Base-by-base conservation (phyloP, 2,888 invertebrate species). In the Ochlodes sylvanus region DNA sequence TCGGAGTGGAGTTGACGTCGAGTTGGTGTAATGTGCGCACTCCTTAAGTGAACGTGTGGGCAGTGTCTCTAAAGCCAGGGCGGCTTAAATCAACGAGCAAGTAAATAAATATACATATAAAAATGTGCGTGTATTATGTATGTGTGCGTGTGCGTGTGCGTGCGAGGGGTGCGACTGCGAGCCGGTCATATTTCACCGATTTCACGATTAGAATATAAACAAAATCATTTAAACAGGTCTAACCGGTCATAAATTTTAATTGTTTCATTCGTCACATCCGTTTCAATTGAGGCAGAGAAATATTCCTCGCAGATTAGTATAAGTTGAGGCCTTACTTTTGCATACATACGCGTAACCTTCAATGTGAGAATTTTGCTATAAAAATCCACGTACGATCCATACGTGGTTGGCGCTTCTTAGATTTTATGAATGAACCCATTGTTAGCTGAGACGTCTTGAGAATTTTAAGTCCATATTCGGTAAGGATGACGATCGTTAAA, bases 341-440 rank as follows among this genome's bases (percentile, higher is more conserved):
- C 19, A 44, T n/a, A 9, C n/a, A 27, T 32, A 34, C 14, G 14
- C 44, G 56, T 19, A 64, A 56, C 34, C 34, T 50, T 65, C 17
- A 57, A 56, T 10, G n/a, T 27, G 3, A 32, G 32, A 19, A 58
- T 54, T 58, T 65, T 19, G 60, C 52, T 60, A 63, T 63, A 71
- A 66, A 65, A 70, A 69, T 64, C 71, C 60, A 66, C 54, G 15
- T 66, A 63, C 55, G 42, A 32, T 34, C 17, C 61, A 38, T 41
- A 58, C 38, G 50, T 52, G 19, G 61, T 50, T 44, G 55, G 14
- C 68, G 47, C 68, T 78, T 78, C 76, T 74, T 41, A 74, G 75
- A 74, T 73, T 83, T 82, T 80, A 85, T 88, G 86, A 88, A 88
- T 88, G 87, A 83, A 83, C 70, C 78, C 74, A 79, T 85, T 87